Percentiles rank a stretch among this genome's conserved stretches.
phyloP scores from a whole-genome alignment of 1,140 invertebrate genomes.

The Zaprionus ghesquierei region DNA sequence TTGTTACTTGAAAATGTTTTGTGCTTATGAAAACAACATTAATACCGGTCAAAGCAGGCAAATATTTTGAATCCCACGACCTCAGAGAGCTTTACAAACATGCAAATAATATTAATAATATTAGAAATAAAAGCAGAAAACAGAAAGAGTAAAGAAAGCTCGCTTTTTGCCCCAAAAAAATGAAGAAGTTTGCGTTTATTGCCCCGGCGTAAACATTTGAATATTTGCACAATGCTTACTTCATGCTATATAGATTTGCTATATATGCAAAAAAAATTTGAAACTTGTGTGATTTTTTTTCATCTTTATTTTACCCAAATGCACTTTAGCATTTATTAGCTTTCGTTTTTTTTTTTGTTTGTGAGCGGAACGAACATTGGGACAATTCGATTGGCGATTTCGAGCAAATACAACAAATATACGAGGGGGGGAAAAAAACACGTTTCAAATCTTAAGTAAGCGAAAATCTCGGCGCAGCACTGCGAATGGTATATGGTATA shows the following conservation, averaged over 20 bases:
- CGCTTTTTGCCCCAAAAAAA: too few species aligned
- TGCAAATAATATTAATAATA: constrained; percentile 24
- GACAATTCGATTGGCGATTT: constrained; percentile 13
- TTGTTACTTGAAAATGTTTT: constrained; percentile 51
- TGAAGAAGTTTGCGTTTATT: not conserved
- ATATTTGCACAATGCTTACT: constrained; percentile 6
- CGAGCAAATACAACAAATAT: not conserved
- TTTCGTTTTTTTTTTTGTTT: constrained; percentile 34
- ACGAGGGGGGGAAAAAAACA: constrained; percentile 11
- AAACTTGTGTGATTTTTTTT: not conserved
- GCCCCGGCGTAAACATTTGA: not conserved
- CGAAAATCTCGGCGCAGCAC: constrained; percentile 30
- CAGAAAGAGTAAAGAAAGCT: constrained; percentile 1
- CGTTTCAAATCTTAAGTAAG: constrained; percentile 46
- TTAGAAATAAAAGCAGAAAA: not conserved
- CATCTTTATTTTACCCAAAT: not conserved
- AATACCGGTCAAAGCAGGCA: constrained; percentile 33
- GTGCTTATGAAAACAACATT: constrained; percentile 43
- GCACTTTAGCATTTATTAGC: constrained; percentile 62
- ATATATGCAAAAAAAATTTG: not conserved
- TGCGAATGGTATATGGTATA: not conserved
- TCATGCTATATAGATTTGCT: not conserved
- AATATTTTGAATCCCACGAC: constrained; percentile 8
- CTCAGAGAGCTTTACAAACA: constrained; percentile 20
- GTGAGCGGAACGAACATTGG: constrained; percentile 14